phyloP scores from a whole-genome alignment of 2,113 vertebrate genomes.

The Diadophis punctatus region DNA sequence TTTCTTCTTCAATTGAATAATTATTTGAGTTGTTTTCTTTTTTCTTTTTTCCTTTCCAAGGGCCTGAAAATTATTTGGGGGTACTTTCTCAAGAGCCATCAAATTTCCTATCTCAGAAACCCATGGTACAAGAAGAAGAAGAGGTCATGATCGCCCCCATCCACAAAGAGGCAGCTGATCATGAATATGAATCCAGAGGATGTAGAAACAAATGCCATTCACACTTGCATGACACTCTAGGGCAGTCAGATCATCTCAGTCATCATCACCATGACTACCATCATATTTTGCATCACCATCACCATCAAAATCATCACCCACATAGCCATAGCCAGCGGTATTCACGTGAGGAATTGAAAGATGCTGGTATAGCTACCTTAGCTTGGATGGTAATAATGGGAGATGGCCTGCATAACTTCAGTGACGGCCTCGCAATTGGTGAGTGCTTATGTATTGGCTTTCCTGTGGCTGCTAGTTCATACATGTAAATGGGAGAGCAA shows the following conservation, averaged over 20 bases:
- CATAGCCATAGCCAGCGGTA: conserved; percentile 94
- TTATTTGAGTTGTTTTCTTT: conserved; percentile 22
- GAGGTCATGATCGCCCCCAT: conserved; percentile 90
- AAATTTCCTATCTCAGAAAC: conserved; percentile 70
- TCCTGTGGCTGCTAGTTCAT: neutral
- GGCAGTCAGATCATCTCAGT: conserved; percentile 85
- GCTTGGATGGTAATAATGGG: conserved; percentile 99
- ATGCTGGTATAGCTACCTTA: conserved; percentile 88
- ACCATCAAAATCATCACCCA: conserved; percentile 96
- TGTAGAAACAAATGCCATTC: conserved; percentile 98
- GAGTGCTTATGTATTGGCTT: conserved; percentile 31
- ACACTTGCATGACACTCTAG: conserved; percentile 94
- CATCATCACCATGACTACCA: conserved; percentile 98
- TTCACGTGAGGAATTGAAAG: conserved; percentile 87
- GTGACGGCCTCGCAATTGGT: conserved; percentile 94
- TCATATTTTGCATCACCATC: conserved; percentile 97
- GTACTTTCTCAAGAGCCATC: conserved; percentile 70
- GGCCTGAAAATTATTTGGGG: conserved; percentile 68
- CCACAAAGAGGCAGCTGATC: conserved; percentile 70
- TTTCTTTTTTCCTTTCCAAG: conserved; percentile 50
- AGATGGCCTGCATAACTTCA: conserved; percentile 95
- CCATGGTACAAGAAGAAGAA: conserved; percentile 76
- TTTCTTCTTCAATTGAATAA: neutral
- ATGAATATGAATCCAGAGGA: conserved; percentile 81
- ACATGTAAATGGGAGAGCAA: neutral